These are phyloP conservation scores for Pedetes capensis DNA, from an alignment of 2,113 vertebrate genomes.

Conservation along the genomic window DNA sequence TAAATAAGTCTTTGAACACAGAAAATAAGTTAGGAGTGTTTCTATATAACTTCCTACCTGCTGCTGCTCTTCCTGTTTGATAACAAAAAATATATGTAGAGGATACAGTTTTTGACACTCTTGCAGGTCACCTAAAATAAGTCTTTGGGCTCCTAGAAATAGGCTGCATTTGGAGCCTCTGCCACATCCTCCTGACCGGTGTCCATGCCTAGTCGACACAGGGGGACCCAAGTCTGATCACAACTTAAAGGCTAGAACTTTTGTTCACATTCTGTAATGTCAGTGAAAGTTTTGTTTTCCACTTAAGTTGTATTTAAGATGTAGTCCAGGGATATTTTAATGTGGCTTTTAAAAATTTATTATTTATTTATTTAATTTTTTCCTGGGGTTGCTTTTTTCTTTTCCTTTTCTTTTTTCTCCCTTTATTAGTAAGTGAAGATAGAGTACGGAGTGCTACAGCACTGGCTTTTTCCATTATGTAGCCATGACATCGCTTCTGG, in stretches of 20 bases:
- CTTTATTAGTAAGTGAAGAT: too few species aligned
- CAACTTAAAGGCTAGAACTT: accelerated
- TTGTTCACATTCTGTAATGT: background rate
- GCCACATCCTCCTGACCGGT: accelerated
- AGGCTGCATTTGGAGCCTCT: background rate
- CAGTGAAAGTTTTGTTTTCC: background rate
- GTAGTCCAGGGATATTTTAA: background rate
- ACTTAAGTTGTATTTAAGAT: background rate
- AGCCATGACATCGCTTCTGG: too few species aligned
- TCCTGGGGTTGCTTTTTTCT: too few species aligned
- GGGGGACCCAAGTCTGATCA: accelerated
- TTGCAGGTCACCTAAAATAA: background rate
- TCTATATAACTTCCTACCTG: accelerated
- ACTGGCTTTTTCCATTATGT: too few species aligned
- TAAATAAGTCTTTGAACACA: too few species aligned
- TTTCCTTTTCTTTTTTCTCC: too few species aligned
- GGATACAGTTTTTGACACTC: accelerated
- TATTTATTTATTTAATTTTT: too few species aligned
- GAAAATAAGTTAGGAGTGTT: accelerated
- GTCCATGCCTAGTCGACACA: accelerated
- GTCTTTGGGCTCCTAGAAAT: accelerated
- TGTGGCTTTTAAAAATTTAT: too few species aligned
- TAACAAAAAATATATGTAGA: accelerated
- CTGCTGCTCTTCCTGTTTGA: background rate
- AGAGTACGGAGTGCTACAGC: too few species aligned